A percentile compares a stretch with the other conserved stretches of the same genome.
These are phyloP conservation scores for Caenorhabditis wallacei DNA, from an alignment of 2,888 invertebrate genomes.

Conservation along the genomic window DNA sequence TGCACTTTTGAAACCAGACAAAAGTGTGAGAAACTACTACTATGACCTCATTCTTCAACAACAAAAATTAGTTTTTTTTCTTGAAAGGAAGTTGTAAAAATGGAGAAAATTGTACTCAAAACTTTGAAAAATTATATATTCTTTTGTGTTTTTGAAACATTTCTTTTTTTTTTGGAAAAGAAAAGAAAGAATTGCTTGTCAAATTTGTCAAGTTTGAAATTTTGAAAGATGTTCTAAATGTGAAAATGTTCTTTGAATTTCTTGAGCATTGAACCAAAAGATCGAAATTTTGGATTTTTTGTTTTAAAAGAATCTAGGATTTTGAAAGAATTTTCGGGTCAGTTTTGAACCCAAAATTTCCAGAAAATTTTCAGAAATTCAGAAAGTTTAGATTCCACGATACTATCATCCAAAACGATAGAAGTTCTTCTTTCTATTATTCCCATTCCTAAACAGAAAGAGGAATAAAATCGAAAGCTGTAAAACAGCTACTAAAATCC, in stretches of 20 bases:
- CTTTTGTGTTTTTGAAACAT: slow-evolving; percentile 14
- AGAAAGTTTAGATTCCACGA: too few relatives aligned
- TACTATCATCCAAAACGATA: too few relatives aligned
- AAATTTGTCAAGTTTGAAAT: slow-evolving; percentile 25
- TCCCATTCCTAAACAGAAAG: too few relatives aligned
- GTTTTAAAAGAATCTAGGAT: too few relatives aligned
- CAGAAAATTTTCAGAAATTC: not conserved
- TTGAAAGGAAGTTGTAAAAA: not conserved
- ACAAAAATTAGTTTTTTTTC: slow-evolving; percentile 20
- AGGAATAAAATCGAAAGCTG: not conserved
- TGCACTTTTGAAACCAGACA: slow-evolving; percentile 35
- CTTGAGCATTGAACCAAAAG: not conserved
- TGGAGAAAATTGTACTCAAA: not conserved
- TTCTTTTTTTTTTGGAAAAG: not conserved
- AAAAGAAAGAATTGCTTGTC: slow-evolving; percentile 13
- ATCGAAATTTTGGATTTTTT: slow-evolving; percentile 1
- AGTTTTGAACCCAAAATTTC: too few relatives aligned
- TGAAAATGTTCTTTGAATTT: not conserved
- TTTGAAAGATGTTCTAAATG: slow-evolving; percentile 19
- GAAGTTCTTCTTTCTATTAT: too few relatives aligned
- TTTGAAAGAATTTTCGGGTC: too few relatives aligned
- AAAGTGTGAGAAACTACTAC: slow-evolving; percentile 42
- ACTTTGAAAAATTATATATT: slow-evolving; percentile 18
- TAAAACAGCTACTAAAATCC: slow-evolving; percentile 8
- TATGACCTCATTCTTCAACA: not conserved